Conservation (phyloP, 2,113 vertebrate genomes). For the Aspiorhynchus laticeps region DNA sequence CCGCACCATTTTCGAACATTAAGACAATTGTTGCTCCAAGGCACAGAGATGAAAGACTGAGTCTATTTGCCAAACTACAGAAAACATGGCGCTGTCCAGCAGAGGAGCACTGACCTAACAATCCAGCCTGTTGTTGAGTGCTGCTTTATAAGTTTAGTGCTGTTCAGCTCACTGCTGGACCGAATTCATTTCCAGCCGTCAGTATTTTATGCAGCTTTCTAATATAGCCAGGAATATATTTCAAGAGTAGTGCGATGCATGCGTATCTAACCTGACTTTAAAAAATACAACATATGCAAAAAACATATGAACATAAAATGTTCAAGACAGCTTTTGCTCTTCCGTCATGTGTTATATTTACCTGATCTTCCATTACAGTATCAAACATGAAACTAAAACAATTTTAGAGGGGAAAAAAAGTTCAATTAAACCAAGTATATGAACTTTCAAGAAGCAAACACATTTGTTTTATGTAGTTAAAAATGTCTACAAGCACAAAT, state of each 20-base stretch:
- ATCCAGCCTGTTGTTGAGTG: neutral
- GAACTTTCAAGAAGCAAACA: neutral
- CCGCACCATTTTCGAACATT: neutral
- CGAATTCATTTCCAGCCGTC: neutral
- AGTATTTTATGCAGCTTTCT: neutral
- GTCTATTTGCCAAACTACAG: slow-evolving; percentile 14
- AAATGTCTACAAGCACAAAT: too few relatives aligned
- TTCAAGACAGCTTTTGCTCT: neutral
- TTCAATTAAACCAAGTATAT: neutral
- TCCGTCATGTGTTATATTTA: neutral
- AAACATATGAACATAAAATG: neutral
- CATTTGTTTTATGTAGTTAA: neutral
- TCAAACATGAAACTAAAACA: neutral
- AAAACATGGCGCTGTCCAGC: slow-evolving; percentile 24
- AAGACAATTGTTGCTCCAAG: slow-evolving; percentile 38
- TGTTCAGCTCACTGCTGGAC: neutral
- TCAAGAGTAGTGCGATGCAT: neutral
- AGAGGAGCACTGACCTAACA: neutral
- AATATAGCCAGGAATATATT: neutral
- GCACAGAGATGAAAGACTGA: neutral
- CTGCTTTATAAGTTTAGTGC: neutral
- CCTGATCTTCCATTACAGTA: neutral
- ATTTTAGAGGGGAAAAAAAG: neutral
- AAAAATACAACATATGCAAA: neutral
- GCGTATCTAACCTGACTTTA: neutral